phyloP scores from a whole-genome alignment of 2,888 invertebrate species.

The Cataglyphis livida region DNA sequence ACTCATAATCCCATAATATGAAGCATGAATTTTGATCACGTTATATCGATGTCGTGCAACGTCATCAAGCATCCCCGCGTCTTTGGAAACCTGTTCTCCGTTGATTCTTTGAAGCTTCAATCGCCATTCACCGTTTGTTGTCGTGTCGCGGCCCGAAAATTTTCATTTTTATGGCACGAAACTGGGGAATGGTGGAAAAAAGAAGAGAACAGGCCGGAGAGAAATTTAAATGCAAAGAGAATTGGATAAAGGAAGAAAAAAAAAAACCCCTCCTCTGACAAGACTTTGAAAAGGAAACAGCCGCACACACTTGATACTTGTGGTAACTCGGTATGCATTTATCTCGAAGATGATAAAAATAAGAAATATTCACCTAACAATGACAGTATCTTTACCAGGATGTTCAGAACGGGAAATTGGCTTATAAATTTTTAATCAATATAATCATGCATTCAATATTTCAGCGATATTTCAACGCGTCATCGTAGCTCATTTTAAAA shows the following conservation, averaged over 20 bases:
- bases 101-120: constrained; percentile 56
- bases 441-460: background rate
- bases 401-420: background rate
- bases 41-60: constrained; percentile 8
- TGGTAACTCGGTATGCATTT: background rate
- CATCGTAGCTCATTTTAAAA: background rate
- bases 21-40: background rate
- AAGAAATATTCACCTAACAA: background rate
- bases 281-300: constrained; percentile 1
- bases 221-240: constrained; percentile 21
- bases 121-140: constrained; percentile 48
- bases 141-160: constrained; percentile 41
- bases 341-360: background rate
- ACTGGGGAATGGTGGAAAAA: background rate
- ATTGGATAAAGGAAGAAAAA: background rate
- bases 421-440: background rate
- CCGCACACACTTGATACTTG: background rate
- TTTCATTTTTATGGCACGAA: constrained; percentile 51
- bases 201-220: background rate
- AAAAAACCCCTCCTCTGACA: background rate
- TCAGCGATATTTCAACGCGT: background rate
- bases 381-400: background rate
- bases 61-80: background rate
- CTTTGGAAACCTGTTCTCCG: constrained; percentile 67
- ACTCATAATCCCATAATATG: background rate